Evolutionary conservation across 2,797 vertebrate species (phyloP).

Genomic region (Sylvilagus floridanus): DNA sequence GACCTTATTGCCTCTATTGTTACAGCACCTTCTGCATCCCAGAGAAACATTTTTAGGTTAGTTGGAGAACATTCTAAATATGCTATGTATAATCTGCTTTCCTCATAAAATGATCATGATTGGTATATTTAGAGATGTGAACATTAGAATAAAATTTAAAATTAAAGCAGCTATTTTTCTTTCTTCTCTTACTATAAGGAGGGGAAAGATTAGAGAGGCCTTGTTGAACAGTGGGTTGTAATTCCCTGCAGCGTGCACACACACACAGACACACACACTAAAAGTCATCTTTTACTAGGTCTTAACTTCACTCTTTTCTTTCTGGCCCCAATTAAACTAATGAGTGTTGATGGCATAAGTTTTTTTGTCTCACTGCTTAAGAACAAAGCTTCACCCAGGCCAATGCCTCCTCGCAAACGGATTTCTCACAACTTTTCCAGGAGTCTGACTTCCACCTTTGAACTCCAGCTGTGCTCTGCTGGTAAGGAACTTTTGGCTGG

Average conservation of each 20-base stretch:
- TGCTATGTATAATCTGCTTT: conserved; percentile 8
- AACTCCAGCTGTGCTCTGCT: not conserved
- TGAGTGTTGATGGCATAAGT: not conserved
- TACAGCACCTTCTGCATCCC: conserved; percentile 1
- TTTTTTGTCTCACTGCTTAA: conserved; percentile 26
- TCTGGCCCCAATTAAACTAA: conserved; percentile 27
- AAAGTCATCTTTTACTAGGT: conserved; percentile 35
- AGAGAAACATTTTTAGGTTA: not conserved
- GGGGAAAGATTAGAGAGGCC: not conserved
- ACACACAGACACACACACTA: not conserved
- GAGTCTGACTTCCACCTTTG: conserved; percentile 22
- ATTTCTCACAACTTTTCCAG: not conserved
- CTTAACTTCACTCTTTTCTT: conserved; percentile 54
- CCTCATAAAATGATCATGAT: not conserved
- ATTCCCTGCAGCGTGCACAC: not conserved
- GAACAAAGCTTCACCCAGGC: conserved; percentile 31
- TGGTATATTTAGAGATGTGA: conserved; percentile 27
- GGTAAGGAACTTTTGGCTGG: not conserved
- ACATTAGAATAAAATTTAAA: not conserved
- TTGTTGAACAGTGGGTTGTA: not conserved
- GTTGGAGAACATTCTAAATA: conserved; percentile 50
- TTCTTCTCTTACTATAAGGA: conserved; percentile 50
- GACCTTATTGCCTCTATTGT: not conserved
- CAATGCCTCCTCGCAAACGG: not conserved
- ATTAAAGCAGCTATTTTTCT: conserved; percentile 29